These are phyloP conservation scores for Noctua fimbriata DNA, from an alignment of 2,888 invertebrate species.

Conservation along the genomic window DNA sequence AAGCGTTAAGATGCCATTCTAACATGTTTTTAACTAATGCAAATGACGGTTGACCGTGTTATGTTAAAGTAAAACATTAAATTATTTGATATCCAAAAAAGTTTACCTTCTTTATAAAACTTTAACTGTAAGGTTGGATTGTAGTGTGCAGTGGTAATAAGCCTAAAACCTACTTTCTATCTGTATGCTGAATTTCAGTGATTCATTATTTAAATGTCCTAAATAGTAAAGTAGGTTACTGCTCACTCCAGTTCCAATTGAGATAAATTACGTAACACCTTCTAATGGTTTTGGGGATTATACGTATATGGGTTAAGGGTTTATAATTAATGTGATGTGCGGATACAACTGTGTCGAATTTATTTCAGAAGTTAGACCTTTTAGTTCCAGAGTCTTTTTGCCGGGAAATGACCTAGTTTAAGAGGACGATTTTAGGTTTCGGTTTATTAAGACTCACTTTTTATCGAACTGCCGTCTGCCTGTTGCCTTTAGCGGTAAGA, in stretches of 20 bases:
- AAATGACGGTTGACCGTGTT: not conserved
- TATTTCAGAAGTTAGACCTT: conserved; percentile 47
- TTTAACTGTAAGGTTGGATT: not conserved
- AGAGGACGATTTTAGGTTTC: not conserved
- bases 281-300: conserved; percentile 37
- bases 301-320: conserved; percentile 46
- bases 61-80: not conserved
- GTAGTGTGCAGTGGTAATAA: not conserved
- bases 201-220: conserved; percentile 8
- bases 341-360: conserved; percentile 37
- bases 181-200: not conserved
- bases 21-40: not conserved
- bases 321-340: conserved; percentile 38
- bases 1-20: no score
- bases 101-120: not conserved
- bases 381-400: conserved; percentile 28
- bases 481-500: not conserved
- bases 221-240: conserved; percentile 29
- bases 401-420: conserved; percentile 31
- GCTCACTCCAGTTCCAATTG: conserved; percentile 13
- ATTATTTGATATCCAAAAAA: not conserved
- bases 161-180: not conserved
- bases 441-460: conserved; percentile 6
- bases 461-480: not conserved
- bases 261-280: conserved; percentile 19